These are phyloP conservation scores for Caenorhabditis sinica DNA, from an alignment of 2,888 invertebrate genomes.

Conservation along the genomic window DNA sequence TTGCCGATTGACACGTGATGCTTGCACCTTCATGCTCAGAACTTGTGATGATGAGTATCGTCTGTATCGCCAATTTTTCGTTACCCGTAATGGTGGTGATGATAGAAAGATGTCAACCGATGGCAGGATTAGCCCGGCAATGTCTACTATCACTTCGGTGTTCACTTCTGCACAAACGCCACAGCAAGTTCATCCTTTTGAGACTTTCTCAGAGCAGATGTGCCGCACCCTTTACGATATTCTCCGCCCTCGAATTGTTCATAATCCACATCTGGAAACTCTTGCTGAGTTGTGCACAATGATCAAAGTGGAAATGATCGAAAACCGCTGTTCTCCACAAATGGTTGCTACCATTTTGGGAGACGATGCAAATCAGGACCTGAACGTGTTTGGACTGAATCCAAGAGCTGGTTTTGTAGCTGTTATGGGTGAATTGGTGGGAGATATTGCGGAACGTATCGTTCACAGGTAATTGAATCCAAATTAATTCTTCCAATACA, in stretches of 20 bases:
- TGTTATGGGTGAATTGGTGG: constrained; percentile 83
- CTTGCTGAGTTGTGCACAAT: constrained; percentile 97
- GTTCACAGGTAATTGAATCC: constrained; percentile 88
- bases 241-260: constrained; percentile 94
- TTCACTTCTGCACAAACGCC: constrained; percentile 29
- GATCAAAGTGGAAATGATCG: constrained; percentile 87
- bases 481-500: not conserved
- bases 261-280: constrained; percentile 97
- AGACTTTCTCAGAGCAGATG: constrained; percentile 78
- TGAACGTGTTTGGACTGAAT: constrained; percentile 66
- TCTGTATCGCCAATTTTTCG: constrained; percentile 94
- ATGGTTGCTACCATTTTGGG: constrained; percentile 70
- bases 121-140: constrained; percentile 53
- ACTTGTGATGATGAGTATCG: constrained; percentile 96
- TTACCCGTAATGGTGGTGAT: constrained; percentile 80
- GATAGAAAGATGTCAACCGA: constrained; percentile 19
- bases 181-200: constrained; percentile 74
- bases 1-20: constrained; percentile 87
- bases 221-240: constrained; percentile 89
- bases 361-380: constrained; percentile 50
- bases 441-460: constrained; percentile 95
- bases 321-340: constrained; percentile 79
- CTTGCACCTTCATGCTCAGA: constrained; percentile 93
- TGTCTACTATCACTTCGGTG: constrained; percentile 63
- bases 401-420: constrained; percentile 82